Base-by-base conservation (phyloP, 2,113 vertebrate species). In the Brachypodius melanocephalos region DNA sequence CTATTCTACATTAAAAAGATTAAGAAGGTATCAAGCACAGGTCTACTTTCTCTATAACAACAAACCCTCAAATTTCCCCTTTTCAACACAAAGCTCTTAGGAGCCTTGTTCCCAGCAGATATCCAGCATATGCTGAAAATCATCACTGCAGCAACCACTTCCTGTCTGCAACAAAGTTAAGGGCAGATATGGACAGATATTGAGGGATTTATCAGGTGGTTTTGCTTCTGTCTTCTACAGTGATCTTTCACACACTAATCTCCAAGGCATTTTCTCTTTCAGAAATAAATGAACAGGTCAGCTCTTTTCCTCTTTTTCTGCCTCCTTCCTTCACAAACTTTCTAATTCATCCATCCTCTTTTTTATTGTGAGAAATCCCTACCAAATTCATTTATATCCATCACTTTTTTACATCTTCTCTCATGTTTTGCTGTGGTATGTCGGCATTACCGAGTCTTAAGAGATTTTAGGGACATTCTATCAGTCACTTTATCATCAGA, bases 401-500 rank as follows among this genome's bases (percentile, higher is more conserved):
- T 72, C 8, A 48, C 19, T 94, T 87, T 51, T 84, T 52, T 87
- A 40, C 59, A 62, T 78, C 54, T 75, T 88, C 48, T 80, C 17
- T 34, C 66, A 52, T 24, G 12, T 69, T 88, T 82, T 89, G 31
- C 62, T 78, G 18, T 62, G 55, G 12, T 78, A 65, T 36, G 43
- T 69, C 76, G 73, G 36, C 31, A 77, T 42, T 45, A 80, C 29
- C 58, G 31, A 52, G 28, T 62, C 51, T 90, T 93, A 62, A 72
- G 79, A 52, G 28, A 87, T 93, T 96, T 96, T 52, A 76, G 59
- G 93, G 68, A 59, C 66, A 65, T 94, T 87, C 86, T 90, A 83
- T 89, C 68, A 83, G 85, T 85, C 67, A 71, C 59, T 94, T 96
- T 57, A 86, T 78, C 58, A 90, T 81, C 34, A 52, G 71, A 91